phyloP scores from a whole-genome alignment of 2,888 invertebrate genomes.

The Bibio marci region DNA sequence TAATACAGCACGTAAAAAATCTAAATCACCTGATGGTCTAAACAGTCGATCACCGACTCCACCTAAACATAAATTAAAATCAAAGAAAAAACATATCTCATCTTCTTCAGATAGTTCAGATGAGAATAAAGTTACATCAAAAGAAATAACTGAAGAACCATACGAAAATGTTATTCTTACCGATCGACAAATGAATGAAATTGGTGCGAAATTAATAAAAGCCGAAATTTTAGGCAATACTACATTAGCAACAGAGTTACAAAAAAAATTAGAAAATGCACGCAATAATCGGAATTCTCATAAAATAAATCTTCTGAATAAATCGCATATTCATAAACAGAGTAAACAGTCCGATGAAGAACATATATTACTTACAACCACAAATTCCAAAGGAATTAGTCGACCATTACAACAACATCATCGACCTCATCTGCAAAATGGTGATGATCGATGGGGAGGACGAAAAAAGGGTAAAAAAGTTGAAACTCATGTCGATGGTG shows the following conservation, averaged over 20 bases:
- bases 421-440: slow-evolving; percentile 29
- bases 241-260: slow-evolving; percentile 49
- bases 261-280: slow-evolving; percentile 54
- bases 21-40: neutral
- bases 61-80: neutral
- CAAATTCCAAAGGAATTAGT: slow-evolving; percentile 47
- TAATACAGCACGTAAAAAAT: neutral
- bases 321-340: slow-evolving; percentile 8
- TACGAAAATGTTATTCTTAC: slow-evolving; percentile 32
- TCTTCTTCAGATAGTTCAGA: neutral
- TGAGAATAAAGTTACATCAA: neutral
- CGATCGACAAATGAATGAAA: slow-evolving; percentile 73
- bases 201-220: slow-evolving; percentile 81
- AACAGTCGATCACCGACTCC: neutral
- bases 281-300: slow-evolving; percentile 30
- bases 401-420: slow-evolving; percentile 39
- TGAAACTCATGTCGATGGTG: slow-evolving; percentile 53
- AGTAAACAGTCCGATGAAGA: slow-evolving; percentile 24
- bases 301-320: slow-evolving; percentile 14
- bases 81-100: neutral
- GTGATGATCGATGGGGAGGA: slow-evolving; percentile 14
- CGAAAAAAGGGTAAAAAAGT: slow-evolving; percentile 29
- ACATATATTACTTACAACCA: slow-evolving; percentile 47
- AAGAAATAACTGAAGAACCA: neutral
- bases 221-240: slow-evolving; percentile 84